These are phyloP conservation scores for Pteruthius melanotis DNA, from an alignment of 2,113 vertebrate genomes.

Conservation along the genomic window DNA sequence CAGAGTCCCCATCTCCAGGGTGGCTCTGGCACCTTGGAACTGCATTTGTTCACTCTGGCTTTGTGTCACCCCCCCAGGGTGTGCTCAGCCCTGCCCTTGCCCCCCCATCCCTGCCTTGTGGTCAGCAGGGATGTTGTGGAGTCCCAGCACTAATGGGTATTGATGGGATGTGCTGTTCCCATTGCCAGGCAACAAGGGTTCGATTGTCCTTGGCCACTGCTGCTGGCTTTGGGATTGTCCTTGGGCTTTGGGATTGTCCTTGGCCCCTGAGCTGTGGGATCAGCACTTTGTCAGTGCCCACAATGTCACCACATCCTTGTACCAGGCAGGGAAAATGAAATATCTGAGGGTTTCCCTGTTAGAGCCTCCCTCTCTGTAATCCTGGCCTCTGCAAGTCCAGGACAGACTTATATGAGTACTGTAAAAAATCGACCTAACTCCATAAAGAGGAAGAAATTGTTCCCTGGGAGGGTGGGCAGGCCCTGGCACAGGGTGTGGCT, in stretches of 20 bases:
- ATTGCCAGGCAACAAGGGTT: not conserved
- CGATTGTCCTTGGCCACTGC: not conserved
- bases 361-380: not conserved
- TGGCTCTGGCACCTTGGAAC: not conserved
- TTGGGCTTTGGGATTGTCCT: too few relatives aligned
- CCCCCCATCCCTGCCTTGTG: not conserved
- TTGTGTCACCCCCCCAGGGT: not conserved
- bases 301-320: not conserved
- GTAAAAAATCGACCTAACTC: not conserved
- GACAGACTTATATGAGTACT: not conserved
- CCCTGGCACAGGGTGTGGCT: not conserved
- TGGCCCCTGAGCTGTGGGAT: not conserved
- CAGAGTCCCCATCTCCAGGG: not conserved
- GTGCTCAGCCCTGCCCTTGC: not conserved
- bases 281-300: fast-evolving
- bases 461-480: fast-evolving
- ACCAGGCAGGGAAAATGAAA: fast-evolving
- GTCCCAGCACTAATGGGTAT: fast-evolving
- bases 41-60: not conserved
- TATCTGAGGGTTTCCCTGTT: not conserved
- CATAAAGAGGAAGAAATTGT: fast-evolving
- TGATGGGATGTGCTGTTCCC: not conserved
- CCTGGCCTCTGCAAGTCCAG: not conserved
- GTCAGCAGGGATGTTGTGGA: not conserved
- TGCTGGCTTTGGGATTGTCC: not conserved